phyloP scores from a whole-genome alignment of 2,888 invertebrate species.

The Autographa gamma region DNA sequence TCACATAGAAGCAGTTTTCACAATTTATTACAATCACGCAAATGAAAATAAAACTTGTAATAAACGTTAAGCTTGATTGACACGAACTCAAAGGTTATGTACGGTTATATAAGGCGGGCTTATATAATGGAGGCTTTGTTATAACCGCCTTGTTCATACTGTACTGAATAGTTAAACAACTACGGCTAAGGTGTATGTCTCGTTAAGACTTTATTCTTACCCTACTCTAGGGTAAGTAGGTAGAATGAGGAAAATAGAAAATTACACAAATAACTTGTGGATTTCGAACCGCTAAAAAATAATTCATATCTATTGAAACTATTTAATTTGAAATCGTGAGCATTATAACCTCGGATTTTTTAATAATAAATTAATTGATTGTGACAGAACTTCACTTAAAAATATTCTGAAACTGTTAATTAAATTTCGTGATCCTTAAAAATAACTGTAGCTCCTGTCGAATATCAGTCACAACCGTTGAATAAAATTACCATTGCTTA shows the following conservation, averaged over 20 bases:
- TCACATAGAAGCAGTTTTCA: not conserved
- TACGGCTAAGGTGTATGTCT: not conserved
- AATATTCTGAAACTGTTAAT: too few species aligned
- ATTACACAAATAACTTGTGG: too few species aligned
- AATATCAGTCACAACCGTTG: too few species aligned
- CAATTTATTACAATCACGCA: not conserved
- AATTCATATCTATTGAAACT: too few species aligned
- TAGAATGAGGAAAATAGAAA: not conserved
- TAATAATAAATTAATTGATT: too few species aligned
- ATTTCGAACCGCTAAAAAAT: too few species aligned
- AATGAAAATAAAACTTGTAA: not conserved
- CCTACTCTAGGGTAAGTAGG: not conserved
- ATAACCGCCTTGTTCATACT: not conserved
- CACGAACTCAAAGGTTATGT: not conserved
- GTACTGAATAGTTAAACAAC: not conserved
- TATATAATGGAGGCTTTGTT: not conserved
- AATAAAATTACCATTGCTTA: too few species aligned
- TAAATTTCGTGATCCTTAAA: too few species aligned
- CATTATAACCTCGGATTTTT: too few species aligned
- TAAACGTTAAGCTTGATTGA: slow-evolving; percentile 1
- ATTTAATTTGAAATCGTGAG: too few species aligned
- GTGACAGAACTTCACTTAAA: too few species aligned
- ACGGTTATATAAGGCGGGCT: not conserved
- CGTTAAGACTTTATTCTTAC: not conserved
- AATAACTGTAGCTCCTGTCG: too few species aligned